Evolutionary conservation across 2,888 invertebrate species (phyloP).

Genomic region (Tachina fera): DNA sequence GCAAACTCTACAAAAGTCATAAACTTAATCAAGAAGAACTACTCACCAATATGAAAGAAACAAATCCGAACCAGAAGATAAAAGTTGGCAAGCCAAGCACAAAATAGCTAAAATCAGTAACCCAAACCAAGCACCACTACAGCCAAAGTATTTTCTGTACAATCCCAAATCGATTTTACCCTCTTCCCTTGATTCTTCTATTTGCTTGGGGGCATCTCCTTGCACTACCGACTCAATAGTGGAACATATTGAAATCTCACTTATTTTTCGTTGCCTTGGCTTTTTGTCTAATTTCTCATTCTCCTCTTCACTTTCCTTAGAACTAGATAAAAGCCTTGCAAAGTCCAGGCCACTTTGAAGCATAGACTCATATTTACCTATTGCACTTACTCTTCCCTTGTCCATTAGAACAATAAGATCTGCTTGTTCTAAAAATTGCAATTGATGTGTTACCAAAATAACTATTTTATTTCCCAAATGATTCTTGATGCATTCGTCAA

Average conservation of each 20-base stretch:
- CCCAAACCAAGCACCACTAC: conserved; percentile 87
- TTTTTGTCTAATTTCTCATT: conserved; percentile 69
- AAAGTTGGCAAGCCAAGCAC: conserved; percentile 87
- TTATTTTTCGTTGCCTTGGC: conserved; percentile 79
- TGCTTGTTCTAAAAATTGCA: conserved; percentile 89
- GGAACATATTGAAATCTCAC: conserved; percentile 83
- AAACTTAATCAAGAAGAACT: not conserved
- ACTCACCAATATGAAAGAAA: conserved; percentile 89
- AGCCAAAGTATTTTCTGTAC: conserved; percentile 88
- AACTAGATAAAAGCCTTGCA: conserved; percentile 87
- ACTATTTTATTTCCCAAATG: conserved; percentile 87
- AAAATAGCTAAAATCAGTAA: conserved; percentile 85
- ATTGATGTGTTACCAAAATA: conserved; percentile 92
- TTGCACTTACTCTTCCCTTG: conserved; percentile 82
- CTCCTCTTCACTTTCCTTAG: conserved; percentile 81
- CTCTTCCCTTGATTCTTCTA: conserved; percentile 85
- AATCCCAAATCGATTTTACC: conserved; percentile 86
- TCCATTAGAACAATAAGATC: conserved; percentile 84
- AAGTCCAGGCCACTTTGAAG: conserved; percentile 90
- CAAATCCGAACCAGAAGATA: conserved; percentile 90
- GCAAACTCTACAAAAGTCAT: no score
- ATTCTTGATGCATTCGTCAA: conserved; percentile 85
- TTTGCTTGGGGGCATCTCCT: conserved; percentile 81
- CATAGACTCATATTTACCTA: conserved; percentile 88
- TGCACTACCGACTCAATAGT: conserved; percentile 83